phyloP scores from a whole-genome alignment of 2,113 vertebrate species.

The Peromyscus polionotus region DNA sequence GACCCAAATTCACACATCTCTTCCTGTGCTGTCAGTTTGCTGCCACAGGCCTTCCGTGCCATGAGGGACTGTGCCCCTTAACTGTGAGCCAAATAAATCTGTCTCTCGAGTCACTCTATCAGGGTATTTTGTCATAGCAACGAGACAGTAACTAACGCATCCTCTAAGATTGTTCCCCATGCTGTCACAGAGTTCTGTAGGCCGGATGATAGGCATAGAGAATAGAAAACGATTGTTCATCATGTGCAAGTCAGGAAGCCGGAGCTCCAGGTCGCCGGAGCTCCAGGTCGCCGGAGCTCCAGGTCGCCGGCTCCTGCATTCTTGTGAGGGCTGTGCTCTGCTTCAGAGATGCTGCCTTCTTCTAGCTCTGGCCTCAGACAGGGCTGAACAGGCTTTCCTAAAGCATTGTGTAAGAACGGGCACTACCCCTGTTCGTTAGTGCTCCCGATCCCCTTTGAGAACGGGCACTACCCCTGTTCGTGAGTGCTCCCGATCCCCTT shows the following conservation, averaged over 20 bases:
- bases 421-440: neutral
- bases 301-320: neutral
- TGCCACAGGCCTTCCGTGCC: neutral
- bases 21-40: too few species aligned
- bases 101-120: neutral
- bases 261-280: neutral
- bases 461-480: too few species aligned
- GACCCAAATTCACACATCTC: neutral
- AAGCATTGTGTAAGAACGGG: neutral
- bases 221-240: neutral
- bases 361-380: neutral
- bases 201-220: neutral
- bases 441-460: neutral
- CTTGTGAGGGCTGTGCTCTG: neutral
- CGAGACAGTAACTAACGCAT: neutral
- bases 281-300: neutral
- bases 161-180: neutral
- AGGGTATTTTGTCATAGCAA: too few species aligned
- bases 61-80: neutral
- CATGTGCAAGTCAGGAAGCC: neutral
- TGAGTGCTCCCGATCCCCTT: neutral
- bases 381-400: neutral
- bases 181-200: neutral
- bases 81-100: neutral
- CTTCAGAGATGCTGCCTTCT: neutral